Base-by-base conservation (phyloP, 1,140 invertebrate genomes). In the Bombus polaris region DNA sequence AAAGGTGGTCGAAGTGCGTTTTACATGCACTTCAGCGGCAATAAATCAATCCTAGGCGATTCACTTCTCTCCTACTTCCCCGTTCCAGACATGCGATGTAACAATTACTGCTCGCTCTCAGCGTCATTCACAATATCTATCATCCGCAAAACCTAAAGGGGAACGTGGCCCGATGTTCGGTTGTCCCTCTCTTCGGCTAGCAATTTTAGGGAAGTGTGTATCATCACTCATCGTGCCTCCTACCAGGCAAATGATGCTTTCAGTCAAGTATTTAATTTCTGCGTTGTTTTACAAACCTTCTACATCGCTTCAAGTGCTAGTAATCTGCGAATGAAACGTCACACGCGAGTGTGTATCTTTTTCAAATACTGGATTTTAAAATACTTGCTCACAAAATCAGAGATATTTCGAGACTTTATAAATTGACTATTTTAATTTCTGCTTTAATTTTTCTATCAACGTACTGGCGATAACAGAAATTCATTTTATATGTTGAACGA, bases 21-120 rank as follows among this genome's bases (percentile, higher is more conserved):
- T 88, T 85, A 89, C 84, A 88, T 87, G 87, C 74, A 90, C 90
- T 90, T 90, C 87, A 87, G 35, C 62, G 79, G 89, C 89, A 74
- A 93, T 93, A 93, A 93, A 93, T 93, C 92, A 93, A 93, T 93
- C 88, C 81, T 83, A 78, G 73, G 81, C 87, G 88, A 91, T 87
- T 88, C 88, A 81, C 91, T 88, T 86, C 89, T 73, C 87, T 79
- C 72, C 77, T 79, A 88, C 83, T 86, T 88, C 66, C 57, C 83
- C 86, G 57, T 86, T 79, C 81, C 62, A 90, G 89, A 93, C 92
- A 93, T 92, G 92, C 92, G 90, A 93, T 92, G 90, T 93, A 93
- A 93, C 93, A 93, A 93, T 93, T 93, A 93, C 91, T 87, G 86
- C 72, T 86, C 86, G 88, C 88, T 88, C 85, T 83, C 87, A 86